Evolutionary conservation across 2,888 invertebrate species (phyloP), one percentile per base, ranked within the genome.

Genomic region (Protodeltote pygarga): DNA sequence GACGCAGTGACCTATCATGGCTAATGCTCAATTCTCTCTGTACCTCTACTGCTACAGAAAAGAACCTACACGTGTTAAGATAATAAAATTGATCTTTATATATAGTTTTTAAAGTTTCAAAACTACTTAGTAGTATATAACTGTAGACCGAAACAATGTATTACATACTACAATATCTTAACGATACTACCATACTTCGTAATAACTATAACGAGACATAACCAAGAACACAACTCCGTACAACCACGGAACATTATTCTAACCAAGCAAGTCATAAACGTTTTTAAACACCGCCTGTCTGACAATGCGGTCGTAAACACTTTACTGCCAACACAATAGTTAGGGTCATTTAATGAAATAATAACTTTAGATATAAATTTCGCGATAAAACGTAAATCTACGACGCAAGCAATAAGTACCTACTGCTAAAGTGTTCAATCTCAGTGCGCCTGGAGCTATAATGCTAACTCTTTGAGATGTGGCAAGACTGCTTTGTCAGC

Each of bases 321-420:
- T 47, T 50, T 39, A 45, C 32, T 52, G 34, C 35, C 39, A 41
- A 19, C 23, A 23, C 19, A 39, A 48, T 45, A 40, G 38, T 35
- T 38, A 40, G 48, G 39, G 46, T 39, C 32, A 49, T 68, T 60
- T 64, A 53, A 51, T 54, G 50, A 67, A 57, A 66, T 57, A 67
- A 64, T 64, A 67, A 60, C 50, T 31, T 9, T 15, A 60, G 53
- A 32, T 49, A 60, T 60, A 67, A 60, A 60, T 3, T 50, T 16
- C 32, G 38, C 23, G 19, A 42, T 63, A 52, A 61, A 66, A 31
- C 23, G 9, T 25, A 45, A 54, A 62, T 59, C 41, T 49, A 20
- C 33, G 61, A 54, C 57, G 19, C 37, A 13, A 19, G 52, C 17
- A 15, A 20, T n/a, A n/a, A n/a, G n/a, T n/a, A n/a, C n/a, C n/a